Conservation (phyloP, 2,888 invertebrate genomes). For the Stenodera caucasica region DNA sequence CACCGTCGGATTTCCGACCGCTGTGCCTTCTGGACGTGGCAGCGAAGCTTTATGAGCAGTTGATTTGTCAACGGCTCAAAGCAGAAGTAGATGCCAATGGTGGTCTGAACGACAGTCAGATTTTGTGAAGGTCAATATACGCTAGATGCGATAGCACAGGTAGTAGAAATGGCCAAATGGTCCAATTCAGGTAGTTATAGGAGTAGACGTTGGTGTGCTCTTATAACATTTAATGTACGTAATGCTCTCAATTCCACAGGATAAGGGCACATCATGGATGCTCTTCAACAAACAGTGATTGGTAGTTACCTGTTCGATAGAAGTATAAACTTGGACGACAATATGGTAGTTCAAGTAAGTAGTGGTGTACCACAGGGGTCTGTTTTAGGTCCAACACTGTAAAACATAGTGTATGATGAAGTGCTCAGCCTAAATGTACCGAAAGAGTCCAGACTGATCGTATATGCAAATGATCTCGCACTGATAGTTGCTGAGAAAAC, state of each 20-base stretch:
- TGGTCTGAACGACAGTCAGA: not conserved
- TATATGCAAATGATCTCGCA: conserved; percentile 11
- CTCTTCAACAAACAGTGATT: not conserved
- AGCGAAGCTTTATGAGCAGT: not conserved
- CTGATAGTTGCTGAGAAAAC: not conserved
- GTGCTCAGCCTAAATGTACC: not conserved
- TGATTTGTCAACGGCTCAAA: not conserved
- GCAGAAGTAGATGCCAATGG: not conserved
- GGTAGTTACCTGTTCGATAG: conserved; percentile 19
- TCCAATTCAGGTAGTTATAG: no score
- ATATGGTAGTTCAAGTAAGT: not conserved
- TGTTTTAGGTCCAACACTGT: not conserved
- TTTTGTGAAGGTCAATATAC: not conserved
- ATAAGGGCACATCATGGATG: no score
- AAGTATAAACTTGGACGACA: not conserved
- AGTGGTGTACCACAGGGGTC: conserved; percentile 14
- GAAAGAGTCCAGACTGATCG: not conserved
- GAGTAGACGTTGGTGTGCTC: no score
- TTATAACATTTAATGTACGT: no score
- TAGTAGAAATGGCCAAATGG: not conserved
- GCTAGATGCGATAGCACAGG: not conserved
- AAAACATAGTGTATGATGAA: not conserved
- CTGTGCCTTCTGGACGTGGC: not conserved
- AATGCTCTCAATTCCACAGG: no score
- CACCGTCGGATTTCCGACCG: no score